Conservation (phyloP, 2,113 vertebrate species). For the Panurus biarmicus region DNA sequence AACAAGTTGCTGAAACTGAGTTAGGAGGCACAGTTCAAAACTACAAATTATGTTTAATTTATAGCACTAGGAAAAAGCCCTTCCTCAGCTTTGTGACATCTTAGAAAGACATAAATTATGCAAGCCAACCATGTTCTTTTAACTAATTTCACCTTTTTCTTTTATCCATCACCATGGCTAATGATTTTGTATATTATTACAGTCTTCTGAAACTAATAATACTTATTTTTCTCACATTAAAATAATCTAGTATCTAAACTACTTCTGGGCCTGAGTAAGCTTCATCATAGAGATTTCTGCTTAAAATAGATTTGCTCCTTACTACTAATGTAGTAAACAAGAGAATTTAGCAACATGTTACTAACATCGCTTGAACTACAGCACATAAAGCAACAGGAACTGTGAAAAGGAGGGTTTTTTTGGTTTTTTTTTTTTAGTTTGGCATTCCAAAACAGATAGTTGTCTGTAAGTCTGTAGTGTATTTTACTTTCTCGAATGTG, state of each 20-base stretch:
- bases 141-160: not conserved
- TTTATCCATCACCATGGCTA: not conserved
- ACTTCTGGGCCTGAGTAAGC: not conserved
- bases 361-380: not conserved
- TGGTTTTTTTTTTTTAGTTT: fast-evolving
- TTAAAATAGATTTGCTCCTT: not conserved
- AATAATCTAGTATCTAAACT: not conserved
- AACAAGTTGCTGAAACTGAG: not conserved
- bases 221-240: not conserved
- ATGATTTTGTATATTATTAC: not conserved
- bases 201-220: not conserved
- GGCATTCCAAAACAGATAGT: not conserved
- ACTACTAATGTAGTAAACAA: not conserved
- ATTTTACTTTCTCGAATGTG: not conserved
- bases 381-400: not conserved
- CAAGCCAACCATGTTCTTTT: not conserved
- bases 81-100: not conserved
- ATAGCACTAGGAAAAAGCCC: not conserved
- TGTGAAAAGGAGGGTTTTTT: not conserved
- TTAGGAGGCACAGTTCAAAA: not conserved
- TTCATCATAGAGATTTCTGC: not conserved
- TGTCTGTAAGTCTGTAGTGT: not conserved
- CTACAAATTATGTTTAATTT: not conserved
- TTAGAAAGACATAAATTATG: not conserved
- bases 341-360: not conserved